These are phyloP conservation scores for Seira musarum DNA, from an alignment of 2,888 invertebrate species.

Conservation along the genomic window DNA sequence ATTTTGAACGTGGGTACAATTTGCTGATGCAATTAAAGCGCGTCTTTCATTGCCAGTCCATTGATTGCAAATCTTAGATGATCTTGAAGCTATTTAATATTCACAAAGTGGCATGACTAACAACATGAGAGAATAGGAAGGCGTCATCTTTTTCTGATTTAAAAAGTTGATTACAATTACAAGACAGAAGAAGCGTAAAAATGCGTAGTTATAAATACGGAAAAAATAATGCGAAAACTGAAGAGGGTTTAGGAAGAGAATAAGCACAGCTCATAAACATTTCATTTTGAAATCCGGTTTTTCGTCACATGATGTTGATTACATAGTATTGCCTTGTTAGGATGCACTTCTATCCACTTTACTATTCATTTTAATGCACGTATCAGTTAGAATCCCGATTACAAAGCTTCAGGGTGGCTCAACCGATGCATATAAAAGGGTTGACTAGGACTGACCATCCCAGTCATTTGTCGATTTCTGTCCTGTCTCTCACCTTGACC, in stretches of 20 bases:
- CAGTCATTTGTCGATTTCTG: constrained; percentile 39
- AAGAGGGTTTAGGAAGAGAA: neutral
- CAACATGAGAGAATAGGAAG: neutral
- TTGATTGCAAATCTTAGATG: too few species aligned
- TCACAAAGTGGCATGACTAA: too few species aligned
- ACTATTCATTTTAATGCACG: neutral
- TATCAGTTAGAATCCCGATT: too few species aligned
- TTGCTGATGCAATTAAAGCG: too few species aligned
- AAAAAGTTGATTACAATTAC: constrained; percentile 1
- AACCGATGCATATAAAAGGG: constrained; percentile 42
- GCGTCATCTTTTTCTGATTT: constrained; percentile 23
- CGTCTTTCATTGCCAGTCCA: too few species aligned
- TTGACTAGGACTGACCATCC: constrained; percentile 18
- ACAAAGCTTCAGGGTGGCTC: neutral
- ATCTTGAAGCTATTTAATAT: too few species aligned
- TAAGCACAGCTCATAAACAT: constrained; percentile 13
- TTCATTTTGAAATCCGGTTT: constrained; percentile 50
- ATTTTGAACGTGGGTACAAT: too few species aligned
- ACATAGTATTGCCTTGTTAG: neutral
- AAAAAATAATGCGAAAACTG: neutral
- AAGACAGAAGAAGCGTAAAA: neutral
- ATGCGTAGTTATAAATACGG: neutral
- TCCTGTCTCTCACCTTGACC: constrained; percentile 14
- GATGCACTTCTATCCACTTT: neutral
- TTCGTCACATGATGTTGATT: constrained; percentile 32